phyloP scores from a whole-genome alignment of 2,797 vertebrate species.

The Eulemur albifrons region DNA sequence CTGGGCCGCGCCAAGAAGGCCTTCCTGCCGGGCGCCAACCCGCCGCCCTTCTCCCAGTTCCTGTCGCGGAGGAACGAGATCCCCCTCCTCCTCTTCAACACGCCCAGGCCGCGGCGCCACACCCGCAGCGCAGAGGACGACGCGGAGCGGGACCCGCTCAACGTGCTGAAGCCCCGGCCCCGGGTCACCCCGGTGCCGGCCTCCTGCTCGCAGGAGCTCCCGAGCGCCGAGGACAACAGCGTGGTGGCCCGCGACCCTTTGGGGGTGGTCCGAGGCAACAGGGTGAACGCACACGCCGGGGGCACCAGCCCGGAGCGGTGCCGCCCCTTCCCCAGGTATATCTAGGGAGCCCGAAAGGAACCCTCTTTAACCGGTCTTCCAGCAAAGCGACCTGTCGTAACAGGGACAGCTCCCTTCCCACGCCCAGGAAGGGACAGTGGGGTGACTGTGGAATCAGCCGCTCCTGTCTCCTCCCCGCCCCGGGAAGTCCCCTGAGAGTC shows the following conservation, averaged over 20 bases:
- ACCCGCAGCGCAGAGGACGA: conserved; percentile 88
- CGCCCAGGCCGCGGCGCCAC: conserved; percentile 84
- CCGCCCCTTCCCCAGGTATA: background rate
- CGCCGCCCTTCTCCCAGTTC: conserved; percentile 93
- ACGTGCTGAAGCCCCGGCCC: conserved; percentile 77
- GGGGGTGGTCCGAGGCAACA: conserved; percentile 35
- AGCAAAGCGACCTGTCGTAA: background rate
- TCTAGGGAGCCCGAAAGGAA: background rate
- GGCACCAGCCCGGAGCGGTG: background rate
- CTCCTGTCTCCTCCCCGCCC: conserved; percentile 68
- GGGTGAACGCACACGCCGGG: background rate
- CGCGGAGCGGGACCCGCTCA: conserved; percentile 77
- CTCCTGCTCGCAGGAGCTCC: conserved; percentile 79
- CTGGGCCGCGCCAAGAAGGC: conserved; percentile 90
- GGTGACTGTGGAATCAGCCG: rapidly evolving
- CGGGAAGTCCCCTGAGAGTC: conserved; percentile 85
- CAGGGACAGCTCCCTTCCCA: rapidly evolving
- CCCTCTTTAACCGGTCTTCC: background rate
- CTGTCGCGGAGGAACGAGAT: conserved; percentile 93
- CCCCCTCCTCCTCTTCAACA: conserved; percentile 90
- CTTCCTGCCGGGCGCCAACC: conserved; percentile 87
- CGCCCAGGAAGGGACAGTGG: background rate
- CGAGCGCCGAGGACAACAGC: conserved; percentile 57
- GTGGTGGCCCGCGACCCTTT: conserved; percentile 58
- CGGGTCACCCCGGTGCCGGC: conserved; percentile 41